These are phyloP conservation scores for Sebastes dallii DNA, from an alignment of 2,797 vertebrate genomes.

Conservation along the genomic window DNA sequence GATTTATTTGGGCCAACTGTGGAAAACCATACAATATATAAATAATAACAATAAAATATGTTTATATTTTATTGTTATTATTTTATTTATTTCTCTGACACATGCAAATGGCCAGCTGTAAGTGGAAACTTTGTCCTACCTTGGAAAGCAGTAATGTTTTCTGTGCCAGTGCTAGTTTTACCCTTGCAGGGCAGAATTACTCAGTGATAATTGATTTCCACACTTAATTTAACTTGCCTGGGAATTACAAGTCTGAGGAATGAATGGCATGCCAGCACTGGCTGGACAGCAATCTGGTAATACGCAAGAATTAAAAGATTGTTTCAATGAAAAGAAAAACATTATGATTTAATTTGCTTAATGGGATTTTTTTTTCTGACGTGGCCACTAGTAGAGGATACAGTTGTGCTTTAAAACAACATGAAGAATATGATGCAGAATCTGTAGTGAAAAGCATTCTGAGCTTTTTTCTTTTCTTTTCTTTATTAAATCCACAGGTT, in stretches of 20 bases:
- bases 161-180: neutral
- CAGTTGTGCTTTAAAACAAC: neutral
- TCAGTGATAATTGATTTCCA: slow-evolving; percentile 40
- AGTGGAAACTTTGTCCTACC: neutral
- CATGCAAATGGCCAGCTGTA: neutral
- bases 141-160: neutral
- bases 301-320: neutral
- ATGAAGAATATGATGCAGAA: neutral
- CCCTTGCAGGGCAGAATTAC: neutral
- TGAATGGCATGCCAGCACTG: slow-evolving; percentile 1
- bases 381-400: neutral
- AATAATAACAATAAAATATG: too few species aligned
- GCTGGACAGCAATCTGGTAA: neutral
- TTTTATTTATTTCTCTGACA: neutral
- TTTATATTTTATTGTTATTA: neutral
- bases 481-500: neutral
- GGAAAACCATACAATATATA: too few species aligned
- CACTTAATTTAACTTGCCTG: slow-evolving; percentile 1
- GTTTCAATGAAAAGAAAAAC: neutral
- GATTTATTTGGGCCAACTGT: neutral
- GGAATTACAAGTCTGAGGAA: slow-evolving; percentile 11
- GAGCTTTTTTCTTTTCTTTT: neutral
- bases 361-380: neutral
- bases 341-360: neutral
- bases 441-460: neutral